Evolutionary conservation across 2,113 vertebrate species (phyloP), one percentile per base, ranked within the genome.

Genomic region (Chaenogobius annularis): DNA sequence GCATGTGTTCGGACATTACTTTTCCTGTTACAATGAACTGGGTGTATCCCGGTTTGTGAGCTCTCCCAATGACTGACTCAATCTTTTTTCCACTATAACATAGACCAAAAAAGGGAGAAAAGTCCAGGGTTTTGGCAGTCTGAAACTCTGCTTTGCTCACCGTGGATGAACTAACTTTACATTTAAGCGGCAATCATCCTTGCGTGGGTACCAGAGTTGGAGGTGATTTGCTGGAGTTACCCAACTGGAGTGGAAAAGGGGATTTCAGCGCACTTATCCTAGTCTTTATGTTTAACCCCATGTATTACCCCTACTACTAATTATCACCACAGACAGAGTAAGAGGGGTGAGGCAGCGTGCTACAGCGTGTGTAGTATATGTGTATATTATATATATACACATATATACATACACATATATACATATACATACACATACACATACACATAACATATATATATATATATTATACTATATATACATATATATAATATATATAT

Each of bases 281-380:
- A 20, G 62, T 79, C 71, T 83, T 68, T 83, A 31, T 72, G 56
- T 74, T 85, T 70, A 74, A 73, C 40, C 69, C 77, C 75, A 58
- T 4, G 80, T 72, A 81, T 88, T 79, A 84, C 78, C 81, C 80
- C 80, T 54, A 73, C 85, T 85, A 71, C 84, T 87, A 90, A 90
- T 89, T 88, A 91, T 91, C 87, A 78, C 80, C 79, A 80, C 71
- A 83, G 83, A 83, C 71, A 77, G 63, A 68, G 62, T 58, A 78
- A 46, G 66, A 70, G 70, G 71, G 68, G 64, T 85, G 26, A 31
- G 26, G 26, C 26, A 31, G 26, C 26, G 26, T 31, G 26, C 26
- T 31, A 4, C n/a, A n/a, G n/a, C n/a, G n/a, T n/a, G n/a, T n/a
- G n/a, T n/a, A n/a, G n/a, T n/a, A n/a, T n/a, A n/a, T n/a, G n/a